A percentile compares a stretch with the other conserved stretches of the same genome.
Conservation (phyloP, 2,113 vertebrate genomes). For the Odobenus rosmarus region DNA sequence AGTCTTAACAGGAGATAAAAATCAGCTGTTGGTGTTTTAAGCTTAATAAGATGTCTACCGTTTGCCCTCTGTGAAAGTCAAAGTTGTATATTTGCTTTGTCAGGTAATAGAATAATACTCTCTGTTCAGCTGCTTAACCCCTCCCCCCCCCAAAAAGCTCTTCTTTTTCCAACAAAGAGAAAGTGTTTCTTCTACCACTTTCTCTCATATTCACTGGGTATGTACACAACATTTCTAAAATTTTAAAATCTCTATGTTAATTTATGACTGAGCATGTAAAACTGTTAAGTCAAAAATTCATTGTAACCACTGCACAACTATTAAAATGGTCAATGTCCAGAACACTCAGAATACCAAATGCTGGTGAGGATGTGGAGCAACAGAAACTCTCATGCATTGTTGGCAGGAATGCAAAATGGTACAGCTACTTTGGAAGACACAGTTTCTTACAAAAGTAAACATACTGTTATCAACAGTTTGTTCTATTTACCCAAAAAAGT, state of each 20-base stretch:
- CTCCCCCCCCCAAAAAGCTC: accelerated
- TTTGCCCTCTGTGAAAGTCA: background rate
- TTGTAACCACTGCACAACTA: background rate
- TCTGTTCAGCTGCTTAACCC: background rate
- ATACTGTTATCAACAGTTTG: background rate
- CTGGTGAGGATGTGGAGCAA: background rate
- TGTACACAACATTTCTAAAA: background rate
- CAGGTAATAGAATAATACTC: background rate
- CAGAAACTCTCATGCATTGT: background rate
- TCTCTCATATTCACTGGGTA: background rate
- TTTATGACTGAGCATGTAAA: background rate
- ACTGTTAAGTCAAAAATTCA: background rate
- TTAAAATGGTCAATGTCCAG: background rate
- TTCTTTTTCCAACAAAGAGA: background rate
- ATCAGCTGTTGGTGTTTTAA: background rate
- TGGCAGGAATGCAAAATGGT: background rate
- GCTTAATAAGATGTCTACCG: background rate
- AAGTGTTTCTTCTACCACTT: background rate
- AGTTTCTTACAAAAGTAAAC: background rate
- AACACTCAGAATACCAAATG: background rate
- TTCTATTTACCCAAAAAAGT: background rate
- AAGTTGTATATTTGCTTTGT: background rate
- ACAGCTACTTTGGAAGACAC: background rate
- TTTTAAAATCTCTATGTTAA: background rate
- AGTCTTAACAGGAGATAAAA: background rate